Base-by-base conservation (phyloP, 2,113 vertebrate genomes). In the Calidris pugnax region DNA sequence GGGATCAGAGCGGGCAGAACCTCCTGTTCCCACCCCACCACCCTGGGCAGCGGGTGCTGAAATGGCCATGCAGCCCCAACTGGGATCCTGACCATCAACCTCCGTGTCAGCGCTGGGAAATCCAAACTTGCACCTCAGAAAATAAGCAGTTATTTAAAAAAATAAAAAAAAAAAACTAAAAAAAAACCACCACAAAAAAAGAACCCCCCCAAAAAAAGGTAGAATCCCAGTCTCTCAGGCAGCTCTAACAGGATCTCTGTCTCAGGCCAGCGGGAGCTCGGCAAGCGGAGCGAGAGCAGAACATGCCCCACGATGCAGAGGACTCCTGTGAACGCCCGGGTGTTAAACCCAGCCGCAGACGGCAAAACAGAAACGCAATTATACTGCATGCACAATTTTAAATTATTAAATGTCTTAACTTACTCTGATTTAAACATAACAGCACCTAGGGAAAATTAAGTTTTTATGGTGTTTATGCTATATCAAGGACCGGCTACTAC, bases 11-110 rank as follows among this genome's bases (percentile, higher is more conserved):
- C 2, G 2, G 68, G 48, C 63, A 91, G 74, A 63, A 85, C 9
- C 77, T 22, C 30, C 74, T 53, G 53, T 16, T 95, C 66, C 55
- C 17, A 47, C 22, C 16, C 19, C 80, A 59, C 33, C 67, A 89
- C 24, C 53, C n/a, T 1, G 3, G 85, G 47, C 75, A 85, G 59
- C 0, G 1, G 57, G 48, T 45, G 11, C 68, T 87, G 43, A 78
- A 71, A 48, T 0, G 1, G 39, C 48, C 5, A 1, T 1, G 2
- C 75, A 53, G 50, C 7, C 0, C 55, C 2, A 0, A 8, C 0
- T 56, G 50, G 47, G n/a, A 84, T 63, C 33, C 39, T 50, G 47
- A 57, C 33, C 71, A 74, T 48, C n/a, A 43, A 57, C 33, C 57
- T 79, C 37, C 9, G 0, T 0, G 0, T 37, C 45, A 71, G 33